Percentiles rank a stretch among this genome's conserved stretches.
phyloP scores from a whole-genome alignment of 2,113 vertebrate genomes.

The Monopterus albus region DNA sequence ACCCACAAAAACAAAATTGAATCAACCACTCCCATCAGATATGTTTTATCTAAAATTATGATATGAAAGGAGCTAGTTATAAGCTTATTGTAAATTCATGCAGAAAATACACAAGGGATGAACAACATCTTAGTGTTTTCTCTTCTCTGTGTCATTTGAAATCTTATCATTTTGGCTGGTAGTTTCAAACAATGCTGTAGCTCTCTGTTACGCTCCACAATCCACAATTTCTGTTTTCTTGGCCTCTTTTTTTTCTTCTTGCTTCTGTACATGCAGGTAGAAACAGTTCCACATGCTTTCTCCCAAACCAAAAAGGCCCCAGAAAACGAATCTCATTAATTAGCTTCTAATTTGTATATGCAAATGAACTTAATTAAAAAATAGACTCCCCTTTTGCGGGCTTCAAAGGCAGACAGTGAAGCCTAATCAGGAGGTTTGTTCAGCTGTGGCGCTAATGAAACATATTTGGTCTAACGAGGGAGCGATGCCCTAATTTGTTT shows the following conservation, averaged over 20 bases:
- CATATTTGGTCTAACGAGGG: conserved; percentile 83
- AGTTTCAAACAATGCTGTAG: no score
- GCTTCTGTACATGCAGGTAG: conserved; percentile 29
- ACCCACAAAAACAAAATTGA: conserved; percentile 18
- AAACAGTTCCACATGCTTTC: conserved; percentile 54
- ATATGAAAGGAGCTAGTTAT: background rate
- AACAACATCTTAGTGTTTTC: no score
- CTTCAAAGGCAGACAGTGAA: conserved; percentile 78
- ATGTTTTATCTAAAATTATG: background rate
- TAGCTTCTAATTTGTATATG: conserved; percentile 85
- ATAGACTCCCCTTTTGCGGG: conserved; percentile 77
- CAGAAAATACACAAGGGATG: background rate
- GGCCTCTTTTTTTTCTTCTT: conserved; percentile 29
- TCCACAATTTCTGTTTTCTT: background rate
- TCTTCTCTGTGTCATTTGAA: conserved; percentile 22
- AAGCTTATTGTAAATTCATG: background rate
- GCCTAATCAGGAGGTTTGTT: conserved; percentile 82
- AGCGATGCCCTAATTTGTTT: conserved; percentile 85
- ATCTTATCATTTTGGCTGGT: no score
- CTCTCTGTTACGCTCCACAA: background rate
- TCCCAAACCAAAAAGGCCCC: conserved; percentile 66
- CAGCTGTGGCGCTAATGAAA: conserved; percentile 83
- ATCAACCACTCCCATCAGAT: conserved; percentile 13
- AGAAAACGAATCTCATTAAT: conserved; percentile 80
- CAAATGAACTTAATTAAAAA: conserved; percentile 85